Conservation (phyloP, 2,888 invertebrate species). For the Amphimallon solstitiale region DNA sequence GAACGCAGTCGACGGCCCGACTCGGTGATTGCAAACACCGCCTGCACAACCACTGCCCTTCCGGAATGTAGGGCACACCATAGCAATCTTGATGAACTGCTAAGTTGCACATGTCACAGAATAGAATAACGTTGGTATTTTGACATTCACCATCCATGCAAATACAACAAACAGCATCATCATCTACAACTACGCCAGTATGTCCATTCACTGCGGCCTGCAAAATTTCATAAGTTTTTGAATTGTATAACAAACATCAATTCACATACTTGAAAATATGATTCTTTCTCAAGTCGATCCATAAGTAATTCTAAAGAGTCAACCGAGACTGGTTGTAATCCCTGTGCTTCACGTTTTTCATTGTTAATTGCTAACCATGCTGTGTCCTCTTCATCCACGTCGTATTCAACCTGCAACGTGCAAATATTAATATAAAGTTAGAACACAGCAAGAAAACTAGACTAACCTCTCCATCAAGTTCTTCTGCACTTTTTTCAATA, state of each 20-base stretch:
- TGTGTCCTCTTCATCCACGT: constrained; percentile 97
- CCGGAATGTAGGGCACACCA: constrained; percentile 75
- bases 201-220: constrained; percentile 75
- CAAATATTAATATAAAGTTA: too few relatives aligned
- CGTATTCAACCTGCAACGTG: constrained; percentile 79
- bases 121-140: constrained; percentile 97
- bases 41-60: constrained; percentile 94
- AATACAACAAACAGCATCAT: constrained; percentile 98
- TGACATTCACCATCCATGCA: constrained; percentile 99
- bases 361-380: constrained; percentile 94
- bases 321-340: constrained; percentile 80
- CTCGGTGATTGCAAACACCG: constrained; percentile 95
- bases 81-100: constrained; percentile 99
- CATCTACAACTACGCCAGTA: constrained; percentile 85
- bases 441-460: too few relatives aligned
- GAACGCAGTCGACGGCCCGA: constrained; percentile 93
- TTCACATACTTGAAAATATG: constrained; percentile 82
- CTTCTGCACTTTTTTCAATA: constrained; percentile 94
- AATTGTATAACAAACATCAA: too few relatives aligned
- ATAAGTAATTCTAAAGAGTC: constrained; percentile 94
- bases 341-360: constrained; percentile 78
- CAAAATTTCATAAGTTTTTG: constrained; percentile 8
- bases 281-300: constrained; percentile 98
- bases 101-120: constrained; percentile 99
- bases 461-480: constrained; percentile 84